Percentiles rank a stretch among this genome's conserved stretches.
These are phyloP conservation scores for Octomys mimax DNA, from an alignment of 2,797 vertebrate genomes.

Conservation along the genomic window DNA sequence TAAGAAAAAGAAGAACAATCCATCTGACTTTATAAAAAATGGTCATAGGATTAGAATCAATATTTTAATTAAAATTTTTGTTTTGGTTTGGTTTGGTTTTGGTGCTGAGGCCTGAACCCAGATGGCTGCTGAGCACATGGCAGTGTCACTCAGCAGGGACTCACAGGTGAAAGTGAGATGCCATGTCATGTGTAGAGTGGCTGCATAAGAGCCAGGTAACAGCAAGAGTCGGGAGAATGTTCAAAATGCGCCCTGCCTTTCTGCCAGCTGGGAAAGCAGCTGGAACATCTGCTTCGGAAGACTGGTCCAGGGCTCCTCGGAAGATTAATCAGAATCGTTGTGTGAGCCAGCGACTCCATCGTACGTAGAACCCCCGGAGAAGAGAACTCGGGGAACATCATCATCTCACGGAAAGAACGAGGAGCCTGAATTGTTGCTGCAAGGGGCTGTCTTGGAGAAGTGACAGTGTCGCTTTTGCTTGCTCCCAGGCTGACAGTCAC, in stretches of 20 bases:
- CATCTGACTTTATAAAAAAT: not conserved
- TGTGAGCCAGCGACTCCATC: not conserved
- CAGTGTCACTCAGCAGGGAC: not conserved
- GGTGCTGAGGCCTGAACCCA: not conserved
- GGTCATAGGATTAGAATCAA: not conserved
- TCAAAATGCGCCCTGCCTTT: not conserved
- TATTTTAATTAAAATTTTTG: not conserved
- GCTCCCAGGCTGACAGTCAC: not conserved
- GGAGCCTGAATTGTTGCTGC: not conserved
- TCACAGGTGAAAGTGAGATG: not conserved
- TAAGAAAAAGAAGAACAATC: slow-evolving; percentile 13
- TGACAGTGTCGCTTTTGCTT: not conserved
- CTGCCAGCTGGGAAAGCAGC: not conserved
- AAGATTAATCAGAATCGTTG: not conserved
- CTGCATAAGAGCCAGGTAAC: not conserved
- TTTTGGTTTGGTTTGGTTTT: too few species aligned
- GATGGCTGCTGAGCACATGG: not conserved
- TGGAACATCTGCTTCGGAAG: not conserved
- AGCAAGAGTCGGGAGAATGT: not conserved
- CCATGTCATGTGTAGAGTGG: not conserved
- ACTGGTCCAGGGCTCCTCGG: not conserved
- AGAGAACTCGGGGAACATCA: not conserved
- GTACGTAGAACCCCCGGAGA: not conserved
- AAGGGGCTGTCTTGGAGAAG: not conserved
- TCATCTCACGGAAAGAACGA: not conserved